A percentile compares a stretch with the other conserved stretches of the same genome.
Conservation (phyloP, 2,797 vertebrate species). For the Denticeps clupeoides region DNA sequence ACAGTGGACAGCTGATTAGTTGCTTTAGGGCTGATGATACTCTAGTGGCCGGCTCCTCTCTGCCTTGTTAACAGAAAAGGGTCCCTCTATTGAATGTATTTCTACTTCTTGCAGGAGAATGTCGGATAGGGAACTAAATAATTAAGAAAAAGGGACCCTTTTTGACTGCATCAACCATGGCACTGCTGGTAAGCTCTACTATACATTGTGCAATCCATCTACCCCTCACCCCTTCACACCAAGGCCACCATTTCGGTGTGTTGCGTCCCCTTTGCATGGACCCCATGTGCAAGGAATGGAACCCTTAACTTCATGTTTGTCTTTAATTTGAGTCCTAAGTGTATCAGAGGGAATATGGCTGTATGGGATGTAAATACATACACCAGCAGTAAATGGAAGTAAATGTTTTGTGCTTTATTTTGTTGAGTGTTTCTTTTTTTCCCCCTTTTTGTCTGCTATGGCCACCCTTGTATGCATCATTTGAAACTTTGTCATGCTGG, state of each 20-base stretch:
- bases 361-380: conserved; percentile 2
- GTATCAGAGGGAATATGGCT: conserved; percentile 2
- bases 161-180: conserved; percentile 76
- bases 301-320: conserved; percentile 40
- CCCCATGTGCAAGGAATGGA: conserved; percentile 47
- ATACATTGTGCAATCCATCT: conserved; percentile 67
- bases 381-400: not conserved
- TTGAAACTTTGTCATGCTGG: not conserved
- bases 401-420: conserved; percentile 1
- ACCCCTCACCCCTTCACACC: conserved; percentile 42
- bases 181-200: conserved; percentile 79
- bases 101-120: conserved; percentile 77
- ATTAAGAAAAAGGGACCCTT: conserved; percentile 78
- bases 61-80: conserved; percentile 65
- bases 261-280: conserved; percentile 57
- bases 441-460: not conserved
- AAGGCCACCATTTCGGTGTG: conserved; percentile 36
- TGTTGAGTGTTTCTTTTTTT: not conserved
- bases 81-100: conserved; percentile 74
- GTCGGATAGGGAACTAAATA: conserved; percentile 80
- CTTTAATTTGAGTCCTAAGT: conserved; percentile 19
- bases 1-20: conserved; percentile 36
- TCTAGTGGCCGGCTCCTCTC: conserved; percentile 60
- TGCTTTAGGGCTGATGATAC: conserved; percentile 60
- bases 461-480: not conserved